These are phyloP conservation scores for Acromyrmex echinatior DNA, from an alignment of 1,140 invertebrate genomes.

Conservation along the genomic window DNA sequence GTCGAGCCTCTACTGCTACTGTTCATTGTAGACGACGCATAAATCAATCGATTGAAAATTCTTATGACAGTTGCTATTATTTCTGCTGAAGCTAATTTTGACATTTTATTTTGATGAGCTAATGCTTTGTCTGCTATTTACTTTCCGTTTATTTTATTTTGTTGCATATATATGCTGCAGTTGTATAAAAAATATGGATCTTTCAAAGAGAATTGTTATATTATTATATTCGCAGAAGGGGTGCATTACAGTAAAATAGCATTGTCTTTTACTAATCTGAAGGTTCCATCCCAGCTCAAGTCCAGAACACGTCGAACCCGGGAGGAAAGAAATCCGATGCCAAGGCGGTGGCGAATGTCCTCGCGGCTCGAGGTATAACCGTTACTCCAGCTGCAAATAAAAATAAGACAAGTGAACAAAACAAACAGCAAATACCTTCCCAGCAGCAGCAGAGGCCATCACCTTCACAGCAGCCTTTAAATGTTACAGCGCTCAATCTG, in stretches of 20 bases:
- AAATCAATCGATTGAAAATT: too few relatives aligned
- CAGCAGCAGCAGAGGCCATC: constrained; percentile 75
- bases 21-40: too few relatives aligned
- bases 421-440: constrained; percentile 76
- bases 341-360: constrained; percentile 91
- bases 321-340: constrained; percentile 89
- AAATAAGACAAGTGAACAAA: constrained; percentile 79
- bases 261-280: constrained; percentile 81
- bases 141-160: not conserved
- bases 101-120: not conserved
- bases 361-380: constrained; percentile 92
- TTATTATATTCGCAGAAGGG: constrained; percentile 67
- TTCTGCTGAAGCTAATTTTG: not conserved
- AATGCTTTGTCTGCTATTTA: not conserved
- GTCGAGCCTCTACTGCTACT: too few relatives aligned
- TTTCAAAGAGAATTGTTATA: constrained; percentile 24
- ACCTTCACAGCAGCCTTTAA: constrained; percentile 75
- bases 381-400: constrained; percentile 89
- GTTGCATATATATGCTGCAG: not conserved
- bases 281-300: constrained; percentile 85
- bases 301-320: constrained; percentile 77
- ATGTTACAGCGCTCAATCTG: constrained; percentile 88
- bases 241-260: constrained; percentile 72
- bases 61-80: too few relatives aligned
- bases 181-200: not conserved